Conservation (phyloP, 2,113 vertebrate species). For the Chaetops frenatus region DNA sequence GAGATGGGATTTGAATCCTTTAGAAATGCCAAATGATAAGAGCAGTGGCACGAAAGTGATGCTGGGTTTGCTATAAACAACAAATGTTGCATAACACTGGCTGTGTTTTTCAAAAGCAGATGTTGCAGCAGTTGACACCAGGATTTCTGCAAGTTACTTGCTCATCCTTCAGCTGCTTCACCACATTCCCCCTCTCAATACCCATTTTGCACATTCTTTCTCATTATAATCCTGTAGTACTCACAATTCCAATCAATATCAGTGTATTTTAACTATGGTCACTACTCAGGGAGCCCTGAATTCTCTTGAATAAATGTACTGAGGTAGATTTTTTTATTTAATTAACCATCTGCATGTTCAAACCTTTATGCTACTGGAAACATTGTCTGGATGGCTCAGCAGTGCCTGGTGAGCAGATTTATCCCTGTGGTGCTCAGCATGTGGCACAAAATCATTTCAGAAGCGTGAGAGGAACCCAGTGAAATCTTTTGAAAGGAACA, state of each 20-base stretch:
- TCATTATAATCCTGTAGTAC: not conserved
- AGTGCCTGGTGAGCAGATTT: not conserved
- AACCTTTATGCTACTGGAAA: not conserved
- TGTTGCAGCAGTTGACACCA: not conserved
- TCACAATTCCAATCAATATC: not conserved
- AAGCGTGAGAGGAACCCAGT: not conserved
- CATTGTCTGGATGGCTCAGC: not conserved
- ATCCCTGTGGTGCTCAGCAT: not conserved
- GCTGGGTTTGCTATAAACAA: not conserved
- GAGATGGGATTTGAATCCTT: not conserved
- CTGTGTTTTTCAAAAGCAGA: not conserved
- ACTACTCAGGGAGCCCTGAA: not conserved
- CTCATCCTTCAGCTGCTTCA: not conserved
- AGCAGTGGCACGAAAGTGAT: not conserved
- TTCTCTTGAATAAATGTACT: not conserved
- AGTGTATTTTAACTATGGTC: not conserved
- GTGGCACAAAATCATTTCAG: not conserved
- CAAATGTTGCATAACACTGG: not conserved
- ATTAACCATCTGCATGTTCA: not conserved
- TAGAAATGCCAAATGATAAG: not conserved
- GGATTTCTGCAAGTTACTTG: not conserved
- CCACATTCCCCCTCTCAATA: not conserved
- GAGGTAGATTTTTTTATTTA: not conserved
- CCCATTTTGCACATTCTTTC: not conserved
- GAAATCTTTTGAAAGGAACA: not conserved